These are phyloP conservation scores for Tetrax tetrax DNA, from an alignment of 2,113 vertebrate species.

Conservation along the genomic window DNA sequence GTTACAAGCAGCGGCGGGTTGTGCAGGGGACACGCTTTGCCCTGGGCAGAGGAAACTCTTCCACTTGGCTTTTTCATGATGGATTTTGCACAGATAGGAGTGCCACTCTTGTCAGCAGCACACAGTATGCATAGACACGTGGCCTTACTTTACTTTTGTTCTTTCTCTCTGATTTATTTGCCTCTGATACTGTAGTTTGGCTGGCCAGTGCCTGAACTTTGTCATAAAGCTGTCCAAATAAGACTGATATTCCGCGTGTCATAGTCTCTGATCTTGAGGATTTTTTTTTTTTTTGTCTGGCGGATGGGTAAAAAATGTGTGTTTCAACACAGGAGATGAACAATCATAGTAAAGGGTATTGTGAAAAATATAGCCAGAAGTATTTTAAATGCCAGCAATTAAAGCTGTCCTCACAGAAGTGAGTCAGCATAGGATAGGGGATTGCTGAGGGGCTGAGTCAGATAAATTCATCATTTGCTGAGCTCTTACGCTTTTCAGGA, in stretches of 20 bases:
- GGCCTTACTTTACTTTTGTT: neutral
- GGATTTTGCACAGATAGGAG: neutral
- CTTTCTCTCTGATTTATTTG: neutral
- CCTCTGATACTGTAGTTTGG: neutral
- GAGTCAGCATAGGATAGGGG: neutral
- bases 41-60: neutral
- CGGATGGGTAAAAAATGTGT: neutral
- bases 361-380: neutral
- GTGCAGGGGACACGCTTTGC: neutral
- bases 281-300: neutral
- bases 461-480: neutral
- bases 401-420: neutral
- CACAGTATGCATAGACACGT: neutral
- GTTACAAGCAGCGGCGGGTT: neutral
- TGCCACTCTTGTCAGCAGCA: neutral
- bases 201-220: neutral
- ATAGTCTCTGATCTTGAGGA: neutral
- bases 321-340: neutral
- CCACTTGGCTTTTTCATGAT: neutral
- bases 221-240: neutral
- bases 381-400: slow-evolving; percentile 4
- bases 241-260: neutral
- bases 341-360: neutral
- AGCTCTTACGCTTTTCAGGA: neutral
- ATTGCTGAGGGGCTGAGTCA: neutral